Conservation (phyloP, 2,888 invertebrate species). For the Tachina grossa region DNA sequence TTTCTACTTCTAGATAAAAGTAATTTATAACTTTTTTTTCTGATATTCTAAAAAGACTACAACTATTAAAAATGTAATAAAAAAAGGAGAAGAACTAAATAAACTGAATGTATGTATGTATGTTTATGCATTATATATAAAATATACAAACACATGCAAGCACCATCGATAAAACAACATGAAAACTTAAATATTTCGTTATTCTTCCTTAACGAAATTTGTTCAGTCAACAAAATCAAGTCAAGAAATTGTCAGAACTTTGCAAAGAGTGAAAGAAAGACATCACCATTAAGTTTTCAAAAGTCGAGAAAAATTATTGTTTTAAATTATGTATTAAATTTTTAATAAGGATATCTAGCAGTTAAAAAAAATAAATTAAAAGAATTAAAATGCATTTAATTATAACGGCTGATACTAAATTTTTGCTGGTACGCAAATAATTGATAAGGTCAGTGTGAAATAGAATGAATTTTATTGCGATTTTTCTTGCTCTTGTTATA, state of each 20-base stretch:
- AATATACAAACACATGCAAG: slow-evolving; percentile 52
- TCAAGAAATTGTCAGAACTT: slow-evolving; percentile 64
- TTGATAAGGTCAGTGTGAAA: not conserved
- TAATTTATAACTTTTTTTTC: slow-evolving; percentile 64
- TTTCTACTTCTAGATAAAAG: slow-evolving; percentile 61
- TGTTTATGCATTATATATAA: slow-evolving; percentile 22
- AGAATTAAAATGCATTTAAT: slow-evolving; percentile 78
- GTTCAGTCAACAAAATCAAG: slow-evolving; percentile 67
- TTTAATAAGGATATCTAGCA: slow-evolving; percentile 22
- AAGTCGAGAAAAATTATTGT: slow-evolving; percentile 19
- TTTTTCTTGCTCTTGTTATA: slow-evolving; percentile 69
- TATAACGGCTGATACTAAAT: slow-evolving; percentile 77
- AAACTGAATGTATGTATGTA: slow-evolving; percentile 11
- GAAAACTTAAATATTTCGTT: slow-evolving; percentile 65
- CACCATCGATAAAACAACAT: slow-evolving; percentile 82
- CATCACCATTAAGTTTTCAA: slow-evolving; percentile 29
- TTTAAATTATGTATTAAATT: slow-evolving; percentile 17
- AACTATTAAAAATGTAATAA: slow-evolving; percentile 47
- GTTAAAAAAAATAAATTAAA: slow-evolving; percentile 20
- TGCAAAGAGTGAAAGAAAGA: slow-evolving; percentile 60
- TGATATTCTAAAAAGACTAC: slow-evolving; percentile 37
- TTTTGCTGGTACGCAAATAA: slow-evolving; percentile 74
- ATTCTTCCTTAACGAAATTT: slow-evolving; percentile 56
- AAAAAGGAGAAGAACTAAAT: slow-evolving; percentile 33
- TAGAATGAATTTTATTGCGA: slow-evolving; percentile 4